Evolutionary conservation across 2,797 vertebrate species (phyloP).

Genomic region (Coranthus polyacanthus): DNA sequence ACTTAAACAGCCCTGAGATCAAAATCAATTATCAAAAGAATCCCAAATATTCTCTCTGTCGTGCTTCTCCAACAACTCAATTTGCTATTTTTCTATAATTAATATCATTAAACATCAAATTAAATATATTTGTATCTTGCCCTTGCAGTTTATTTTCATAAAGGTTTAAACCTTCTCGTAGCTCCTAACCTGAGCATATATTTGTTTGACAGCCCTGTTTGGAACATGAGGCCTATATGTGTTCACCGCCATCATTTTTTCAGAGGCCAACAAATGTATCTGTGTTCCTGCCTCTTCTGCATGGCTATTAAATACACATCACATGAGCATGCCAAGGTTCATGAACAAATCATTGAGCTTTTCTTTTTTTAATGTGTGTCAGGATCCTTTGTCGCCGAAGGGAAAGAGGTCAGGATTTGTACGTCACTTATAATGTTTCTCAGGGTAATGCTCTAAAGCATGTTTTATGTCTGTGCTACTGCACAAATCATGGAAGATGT

Average conservation of each 20-base stretch:
- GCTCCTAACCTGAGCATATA: background rate
- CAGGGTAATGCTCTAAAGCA: background rate
- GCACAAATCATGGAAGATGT: too few relatives aligned
- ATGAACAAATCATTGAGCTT: too few relatives aligned
- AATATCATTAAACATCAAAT: too few relatives aligned
- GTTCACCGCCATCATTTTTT: too few relatives aligned
- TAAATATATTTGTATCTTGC: too few relatives aligned
- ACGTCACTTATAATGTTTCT: background rate
- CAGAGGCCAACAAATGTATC: background rate
- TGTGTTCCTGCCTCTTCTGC: too few relatives aligned
- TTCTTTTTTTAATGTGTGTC: background rate
- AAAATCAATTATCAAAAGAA: too few relatives aligned
- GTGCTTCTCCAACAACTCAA: too few relatives aligned
- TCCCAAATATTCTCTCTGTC: too few relatives aligned
- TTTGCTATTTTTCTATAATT: too few relatives aligned
- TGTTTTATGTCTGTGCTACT: background rate
- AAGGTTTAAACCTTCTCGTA: background rate
- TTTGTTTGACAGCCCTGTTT: background rate
- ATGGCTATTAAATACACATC: background rate
- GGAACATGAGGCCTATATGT: background rate
- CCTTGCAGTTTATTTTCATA: too few relatives aligned
- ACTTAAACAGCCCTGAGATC: too few relatives aligned
- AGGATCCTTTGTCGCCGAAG: background rate
- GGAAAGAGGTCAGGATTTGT: background rate
- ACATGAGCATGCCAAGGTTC: conserved; percentile 17